phyloP scores from a whole-genome alignment of 1,140 invertebrate genomes.

The Ceratitis capitata region DNA sequence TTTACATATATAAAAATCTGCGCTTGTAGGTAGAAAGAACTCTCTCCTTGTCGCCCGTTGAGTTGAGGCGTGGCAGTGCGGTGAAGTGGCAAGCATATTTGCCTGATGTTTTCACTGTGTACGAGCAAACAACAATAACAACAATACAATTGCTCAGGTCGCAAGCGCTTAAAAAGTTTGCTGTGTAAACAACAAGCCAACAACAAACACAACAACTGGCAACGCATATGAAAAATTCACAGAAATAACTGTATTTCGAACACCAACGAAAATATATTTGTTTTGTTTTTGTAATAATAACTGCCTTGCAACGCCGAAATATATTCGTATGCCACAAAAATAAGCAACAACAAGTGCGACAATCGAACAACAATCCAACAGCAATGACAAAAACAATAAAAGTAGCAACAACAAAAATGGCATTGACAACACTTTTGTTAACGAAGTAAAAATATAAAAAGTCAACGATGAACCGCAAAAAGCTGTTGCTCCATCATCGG shows the following conservation, averaged over 20 bases:
- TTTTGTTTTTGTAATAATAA: no score
- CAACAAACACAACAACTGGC: background rate
- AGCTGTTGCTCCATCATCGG: constrained; percentile 23
- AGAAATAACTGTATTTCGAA: background rate
- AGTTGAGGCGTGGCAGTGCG: constrained; percentile 36
- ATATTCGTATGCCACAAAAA: background rate
- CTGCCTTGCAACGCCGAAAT: background rate
- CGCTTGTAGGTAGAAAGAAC: no score
- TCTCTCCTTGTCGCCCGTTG: no score
- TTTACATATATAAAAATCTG: no score
- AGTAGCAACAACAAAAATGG: background rate
- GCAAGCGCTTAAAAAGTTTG: constrained; percentile 1
- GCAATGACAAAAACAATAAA: background rate
- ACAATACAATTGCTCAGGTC: background rate
- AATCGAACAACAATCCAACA: background rate
- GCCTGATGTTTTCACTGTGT: constrained; percentile 3
- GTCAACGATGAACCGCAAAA: constrained; percentile 30
- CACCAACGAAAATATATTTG: background rate
- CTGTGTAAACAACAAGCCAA: constrained; percentile 14
- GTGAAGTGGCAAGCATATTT: background rate
- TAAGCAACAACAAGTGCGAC: constrained; percentile 18
- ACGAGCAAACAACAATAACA: background rate
- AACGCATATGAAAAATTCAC: constrained; percentile 3
- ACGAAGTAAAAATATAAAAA: constrained; percentile 9
- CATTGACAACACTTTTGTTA: constrained; percentile 9